These are phyloP conservation scores for Atta texana DNA, from an alignment of 1,140 invertebrate genomes.

Conservation along the genomic window DNA sequence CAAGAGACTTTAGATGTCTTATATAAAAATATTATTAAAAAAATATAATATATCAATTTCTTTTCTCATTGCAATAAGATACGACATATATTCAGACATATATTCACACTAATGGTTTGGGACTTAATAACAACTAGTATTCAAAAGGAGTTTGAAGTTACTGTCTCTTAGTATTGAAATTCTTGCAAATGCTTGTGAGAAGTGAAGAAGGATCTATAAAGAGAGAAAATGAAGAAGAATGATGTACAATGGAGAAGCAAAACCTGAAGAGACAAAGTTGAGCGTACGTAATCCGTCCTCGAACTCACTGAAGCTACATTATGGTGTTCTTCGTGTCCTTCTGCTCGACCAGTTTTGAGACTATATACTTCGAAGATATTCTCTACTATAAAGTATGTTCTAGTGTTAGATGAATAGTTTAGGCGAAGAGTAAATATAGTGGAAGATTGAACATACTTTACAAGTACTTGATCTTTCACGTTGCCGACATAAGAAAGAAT, in stretches of 20 bases:
- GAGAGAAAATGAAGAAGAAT: slow-evolving; percentile 41
- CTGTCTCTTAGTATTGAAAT: slow-evolving; percentile 20
- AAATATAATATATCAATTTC: not conserved
- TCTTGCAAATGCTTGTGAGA: slow-evolving; percentile 40
- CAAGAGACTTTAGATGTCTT: too few relatives aligned
- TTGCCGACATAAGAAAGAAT: not conserved
- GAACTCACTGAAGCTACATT: slow-evolving; percentile 27
- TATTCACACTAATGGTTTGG: not conserved
- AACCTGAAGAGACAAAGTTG: slow-evolving; percentile 68
- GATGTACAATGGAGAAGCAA: not conserved
- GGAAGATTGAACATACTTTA: not conserved
- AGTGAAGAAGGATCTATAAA: not conserved
- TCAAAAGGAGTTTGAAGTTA: not conserved
- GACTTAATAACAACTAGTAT: slow-evolving; percentile 11
- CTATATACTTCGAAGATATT: slow-evolving; percentile 23
- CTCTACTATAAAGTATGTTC: not conserved
- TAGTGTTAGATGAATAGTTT: slow-evolving; percentile 26
- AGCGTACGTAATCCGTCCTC: slow-evolving; percentile 68
- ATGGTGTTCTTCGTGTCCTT: slow-evolving; percentile 22
- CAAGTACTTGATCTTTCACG: not conserved
- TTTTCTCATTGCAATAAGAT: not conserved
- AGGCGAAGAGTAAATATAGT: not conserved
- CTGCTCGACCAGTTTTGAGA: slow-evolving; percentile 13
- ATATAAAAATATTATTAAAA: too few relatives aligned
- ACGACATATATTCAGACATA: too few relatives aligned